Percentiles rank a stretch among this genome's conserved stretches.
Evolutionary conservation across 2,888 invertebrate species (phyloP).

Genomic region (Venusia cambrica): DNA sequence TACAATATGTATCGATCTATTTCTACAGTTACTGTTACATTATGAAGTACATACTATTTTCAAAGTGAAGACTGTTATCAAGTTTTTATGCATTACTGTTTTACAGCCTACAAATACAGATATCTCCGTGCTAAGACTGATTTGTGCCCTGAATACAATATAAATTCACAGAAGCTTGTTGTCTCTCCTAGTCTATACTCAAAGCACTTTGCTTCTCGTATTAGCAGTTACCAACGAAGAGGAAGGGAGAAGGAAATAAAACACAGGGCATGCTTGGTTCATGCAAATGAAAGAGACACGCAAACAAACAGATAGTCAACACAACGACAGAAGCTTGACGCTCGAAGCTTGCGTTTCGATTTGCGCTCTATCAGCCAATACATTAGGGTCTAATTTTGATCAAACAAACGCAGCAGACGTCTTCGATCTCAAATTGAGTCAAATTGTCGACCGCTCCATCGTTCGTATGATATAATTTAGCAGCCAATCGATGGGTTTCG

Average conservation of each 20-base stretch:
- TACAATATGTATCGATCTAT: conserved; percentile 48
- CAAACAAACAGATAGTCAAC: conserved; percentile 73
- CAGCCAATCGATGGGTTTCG: conserved; percentile 67
- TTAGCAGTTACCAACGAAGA: conserved; percentile 50
- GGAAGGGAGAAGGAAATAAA: conserved; percentile 60
- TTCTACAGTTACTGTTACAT: conserved; percentile 44
- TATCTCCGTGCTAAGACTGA: conserved; percentile 16
- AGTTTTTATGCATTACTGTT: conserved; percentile 44
- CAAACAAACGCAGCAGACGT: conserved; percentile 36
- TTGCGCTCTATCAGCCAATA: conserved; percentile 61
- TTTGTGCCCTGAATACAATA: conserved; percentile 11
- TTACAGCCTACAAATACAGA: conserved; percentile 13
- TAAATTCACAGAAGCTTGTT: conserved; percentile 14
- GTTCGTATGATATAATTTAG: conserved; percentile 36
- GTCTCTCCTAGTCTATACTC: conserved; percentile 26
- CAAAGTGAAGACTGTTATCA: conserved; percentile 42
- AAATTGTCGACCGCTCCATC: conserved; percentile 41
- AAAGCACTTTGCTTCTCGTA: conserved; percentile 45
- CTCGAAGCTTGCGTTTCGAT: conserved; percentile 59
- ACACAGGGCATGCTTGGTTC: conserved; percentile 71
- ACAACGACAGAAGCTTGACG: conserved; percentile 73
- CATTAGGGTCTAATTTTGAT: conserved; percentile 57
- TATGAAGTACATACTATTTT: conserved; percentile 44
- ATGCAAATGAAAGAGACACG: conserved; percentile 78
- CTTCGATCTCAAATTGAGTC: conserved; percentile 32